Base-by-base conservation (phyloP, 2,888 invertebrate genomes). In the Platycheirus rosarum region DNA sequence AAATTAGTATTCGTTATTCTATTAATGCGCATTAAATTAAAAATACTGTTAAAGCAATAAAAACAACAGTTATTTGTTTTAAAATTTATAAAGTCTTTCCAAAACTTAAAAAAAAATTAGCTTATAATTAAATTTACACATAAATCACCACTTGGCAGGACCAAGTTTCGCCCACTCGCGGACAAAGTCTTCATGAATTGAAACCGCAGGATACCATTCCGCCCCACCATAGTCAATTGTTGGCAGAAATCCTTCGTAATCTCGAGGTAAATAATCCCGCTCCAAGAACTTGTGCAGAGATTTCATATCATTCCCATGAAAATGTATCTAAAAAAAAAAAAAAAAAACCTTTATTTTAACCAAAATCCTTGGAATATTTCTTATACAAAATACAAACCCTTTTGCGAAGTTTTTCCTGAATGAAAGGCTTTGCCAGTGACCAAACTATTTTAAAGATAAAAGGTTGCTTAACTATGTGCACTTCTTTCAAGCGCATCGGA, bases 401-500 rank as follows among this genome's bases (percentile, higher is more conserved):
- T 85, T 91, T 93, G 89, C 93, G 94, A 16, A 97, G 92, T 89
- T 97, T 97, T 86, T 95, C 94, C 85, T 92, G 92, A 86, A 96
- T 93, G 88, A 96, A 94, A 6, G 96, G 96, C 90, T 96, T 96
- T 92, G 96, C 96, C 89, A 96, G 93, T 53, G 92, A 91, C 96
- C 96, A 97, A 1, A 96, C 95, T 90, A 95, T 92, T 88, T 94
- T 96, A 91, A 97, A 97, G 80, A 96, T 91, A 91, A 94, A 94
- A 0, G 97, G 96, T 87, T 97, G 94, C 87, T 96, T 96, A 2
- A 97, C 95, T 88, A 96, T 94, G 91, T 97, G 96, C 11, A 96
- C 94, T 91, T 96, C 96, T 90, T 96, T 96, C 85, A 96, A 91
- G 69, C 96, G 92, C 62, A 96, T 89, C 2, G 96, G 96, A 95